Evolutionary conservation across 2,797 vertebrate species (phyloP), one percentile per base, ranked within the genome.

Genomic region (Megalops cyprinoides): DNA sequence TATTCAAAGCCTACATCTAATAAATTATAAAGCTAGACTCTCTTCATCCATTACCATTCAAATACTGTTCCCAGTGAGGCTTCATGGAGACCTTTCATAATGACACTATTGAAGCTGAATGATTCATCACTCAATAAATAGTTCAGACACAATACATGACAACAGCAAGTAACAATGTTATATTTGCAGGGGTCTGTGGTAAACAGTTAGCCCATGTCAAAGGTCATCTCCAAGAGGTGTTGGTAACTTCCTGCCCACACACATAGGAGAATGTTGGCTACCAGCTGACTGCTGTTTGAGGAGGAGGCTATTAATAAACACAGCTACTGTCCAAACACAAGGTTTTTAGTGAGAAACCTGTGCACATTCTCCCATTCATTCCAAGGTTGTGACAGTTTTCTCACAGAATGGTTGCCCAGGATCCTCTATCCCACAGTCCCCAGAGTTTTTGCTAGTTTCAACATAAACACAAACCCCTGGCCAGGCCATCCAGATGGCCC

Each of bases 191-290:
- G 4, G 10, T 48, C 46, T 48, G 10, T 48, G 46, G 46, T 48
- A 48, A 48, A 48, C 10, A 48, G 10, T 48, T 48, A 4, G 46
- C 46, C 10, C 4, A 48, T 48, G 46, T 48, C 46, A 48, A 48
- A 48, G 46, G 46, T 48, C 46, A 48, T 48, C 4, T 48, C 46
- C 10, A 48, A 4, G 46, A 89, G 85, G 89, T 87, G 88, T 86
- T 82, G 86, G 83, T 89, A 89, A 89, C 90, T 92, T 90, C 91
- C 89, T 90, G 88, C 88, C 88, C 88, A 79, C 65, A 39, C 67
- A 44, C 49, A 56, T 15, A 81, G 18, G 9, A 23, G 4, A 20
- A 25, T 69, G 25, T 34, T 15, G 7, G 3, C n/a, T n/a, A n/a
- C 31, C 60, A 34, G 60, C n/a, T 53, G 39, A 60, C 60, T 34